These are phyloP conservation scores for Alca torda DNA, from an alignment of 2,797 vertebrate genomes.

Conservation along the genomic window DNA sequence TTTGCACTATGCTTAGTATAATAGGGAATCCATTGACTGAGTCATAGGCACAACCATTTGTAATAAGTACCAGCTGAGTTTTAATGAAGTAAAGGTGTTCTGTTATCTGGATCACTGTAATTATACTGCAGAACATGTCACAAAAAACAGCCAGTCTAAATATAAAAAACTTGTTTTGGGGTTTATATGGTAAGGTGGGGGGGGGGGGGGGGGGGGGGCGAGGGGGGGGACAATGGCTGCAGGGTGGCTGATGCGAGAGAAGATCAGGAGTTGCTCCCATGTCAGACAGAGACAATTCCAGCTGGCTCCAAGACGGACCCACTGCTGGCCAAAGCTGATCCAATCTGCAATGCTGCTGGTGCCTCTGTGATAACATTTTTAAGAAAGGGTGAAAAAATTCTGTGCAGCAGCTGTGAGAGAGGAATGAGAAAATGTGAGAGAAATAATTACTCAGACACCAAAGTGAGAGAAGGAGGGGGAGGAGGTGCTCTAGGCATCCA, in stretches of 20 bases:
- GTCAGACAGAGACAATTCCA: not conserved
- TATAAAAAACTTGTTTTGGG: not conserved
- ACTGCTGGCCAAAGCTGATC: not conserved
- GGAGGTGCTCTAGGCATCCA: fast-evolving
- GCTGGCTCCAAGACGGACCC: fast-evolving
- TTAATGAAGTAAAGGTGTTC: not conserved
- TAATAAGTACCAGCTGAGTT: not conserved
- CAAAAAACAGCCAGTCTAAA: not conserved
- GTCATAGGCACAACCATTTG: not conserved
- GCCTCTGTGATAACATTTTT: not conserved
- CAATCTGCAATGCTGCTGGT: fast-evolving
- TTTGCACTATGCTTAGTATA: not conserved
- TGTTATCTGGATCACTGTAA: not conserved
- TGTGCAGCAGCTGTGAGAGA: not conserved
- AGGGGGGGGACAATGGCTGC: fast-evolving
- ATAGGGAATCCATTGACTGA: not conserved
- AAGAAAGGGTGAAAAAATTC: not conserved
- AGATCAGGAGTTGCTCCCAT: not conserved
- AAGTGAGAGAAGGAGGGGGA: not conserved
- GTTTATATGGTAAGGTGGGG: not conserved
- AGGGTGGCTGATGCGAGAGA: not conserved
- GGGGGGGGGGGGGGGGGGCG: fast-evolving
- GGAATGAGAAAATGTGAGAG: not conserved
- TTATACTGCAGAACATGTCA: not conserved
- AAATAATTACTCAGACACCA: not conserved